phyloP scores from a whole-genome alignment of 2,113 vertebrate genomes.

The Oncorhynchus keta region DNA sequence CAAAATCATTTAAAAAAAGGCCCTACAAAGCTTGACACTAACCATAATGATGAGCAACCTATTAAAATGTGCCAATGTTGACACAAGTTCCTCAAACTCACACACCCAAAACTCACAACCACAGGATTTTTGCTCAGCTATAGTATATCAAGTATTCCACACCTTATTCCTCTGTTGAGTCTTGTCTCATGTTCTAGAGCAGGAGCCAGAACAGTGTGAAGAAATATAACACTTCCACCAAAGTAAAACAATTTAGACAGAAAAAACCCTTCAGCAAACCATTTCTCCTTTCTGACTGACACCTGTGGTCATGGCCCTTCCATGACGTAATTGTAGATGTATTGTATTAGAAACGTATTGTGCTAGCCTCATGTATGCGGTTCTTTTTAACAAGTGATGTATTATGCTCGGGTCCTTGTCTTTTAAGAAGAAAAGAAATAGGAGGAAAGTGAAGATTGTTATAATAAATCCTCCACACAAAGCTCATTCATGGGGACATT shows the following conservation, averaged over 20 bases:
- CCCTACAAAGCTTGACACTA: neutral
- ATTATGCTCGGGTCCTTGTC: neutral
- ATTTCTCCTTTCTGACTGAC: neutral
- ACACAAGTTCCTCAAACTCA: neutral
- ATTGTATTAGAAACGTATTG: neutral
- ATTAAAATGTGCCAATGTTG: neutral
- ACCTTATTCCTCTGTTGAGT: constrained; percentile 4
- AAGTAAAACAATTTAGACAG: neutral
- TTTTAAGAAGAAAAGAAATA: neutral
- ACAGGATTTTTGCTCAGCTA: constrained; percentile 1
- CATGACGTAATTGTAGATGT: neutral
- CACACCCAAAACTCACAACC: neutral
- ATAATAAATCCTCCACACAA: neutral
- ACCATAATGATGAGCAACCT: neutral
- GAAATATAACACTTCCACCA: neutral
- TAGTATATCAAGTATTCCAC: neutral
- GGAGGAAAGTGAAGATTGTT: constrained; percentile 2
- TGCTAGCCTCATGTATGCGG: neutral
- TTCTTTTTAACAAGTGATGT: neutral
- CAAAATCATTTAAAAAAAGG: neutral
- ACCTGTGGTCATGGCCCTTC: neutral
- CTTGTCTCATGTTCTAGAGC: neutral
- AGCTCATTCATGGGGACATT: neutral
- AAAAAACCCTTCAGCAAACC: neutral
- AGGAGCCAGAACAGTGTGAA: neutral